A percentile compares a stretch with the other conserved stretches of the same genome.
Evolutionary conservation across 2,888 invertebrate genomes (phyloP).

Genomic region (Clepsis dumicolana): DNA sequence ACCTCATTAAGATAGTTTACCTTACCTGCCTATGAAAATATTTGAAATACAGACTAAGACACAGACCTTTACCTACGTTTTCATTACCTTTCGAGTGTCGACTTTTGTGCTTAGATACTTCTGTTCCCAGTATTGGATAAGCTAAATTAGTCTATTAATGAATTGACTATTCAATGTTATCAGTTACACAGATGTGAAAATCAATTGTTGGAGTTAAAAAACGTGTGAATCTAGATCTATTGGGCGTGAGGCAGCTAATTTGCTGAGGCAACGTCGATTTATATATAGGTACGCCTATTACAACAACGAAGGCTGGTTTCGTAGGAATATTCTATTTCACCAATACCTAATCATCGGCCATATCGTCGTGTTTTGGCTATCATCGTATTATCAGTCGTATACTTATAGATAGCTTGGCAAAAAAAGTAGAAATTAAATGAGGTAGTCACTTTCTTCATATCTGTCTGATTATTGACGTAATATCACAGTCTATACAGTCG

Average conservation of each 20-base stretch:
- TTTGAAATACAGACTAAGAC: too few species aligned
- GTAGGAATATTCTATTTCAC: not conserved
- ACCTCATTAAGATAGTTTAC: too few species aligned
- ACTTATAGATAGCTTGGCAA: too few species aligned
- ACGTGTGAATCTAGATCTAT: conserved; percentile 61
- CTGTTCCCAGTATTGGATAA: conserved; percentile 29
- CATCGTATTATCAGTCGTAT: not conserved
- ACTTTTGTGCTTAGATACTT: conserved; percentile 1
- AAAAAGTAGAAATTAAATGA: too few species aligned
- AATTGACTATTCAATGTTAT: conserved; percentile 49
- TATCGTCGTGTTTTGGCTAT: not conserved
- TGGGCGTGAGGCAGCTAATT: conserved; percentile 25
- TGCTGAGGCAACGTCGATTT: conserved; percentile 33
- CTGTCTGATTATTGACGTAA: too few species aligned
- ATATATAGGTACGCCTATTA: conserved; percentile 48
- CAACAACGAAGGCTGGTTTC: conserved; percentile 49
- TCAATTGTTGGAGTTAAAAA: conserved; percentile 58
- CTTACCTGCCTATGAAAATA: too few species aligned
- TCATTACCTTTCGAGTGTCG: not conserved
- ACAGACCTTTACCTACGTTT: not conserved
- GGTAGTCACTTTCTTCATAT: too few species aligned
- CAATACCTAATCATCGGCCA: not conserved
- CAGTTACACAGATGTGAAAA: conserved; percentile 56
- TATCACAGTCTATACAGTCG: too few species aligned
- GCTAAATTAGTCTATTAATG: conserved; percentile 37